Evolutionary conservation across 2,797 vertebrate species (phyloP).

Genomic region (Philypnodon macrostomus): DNA sequence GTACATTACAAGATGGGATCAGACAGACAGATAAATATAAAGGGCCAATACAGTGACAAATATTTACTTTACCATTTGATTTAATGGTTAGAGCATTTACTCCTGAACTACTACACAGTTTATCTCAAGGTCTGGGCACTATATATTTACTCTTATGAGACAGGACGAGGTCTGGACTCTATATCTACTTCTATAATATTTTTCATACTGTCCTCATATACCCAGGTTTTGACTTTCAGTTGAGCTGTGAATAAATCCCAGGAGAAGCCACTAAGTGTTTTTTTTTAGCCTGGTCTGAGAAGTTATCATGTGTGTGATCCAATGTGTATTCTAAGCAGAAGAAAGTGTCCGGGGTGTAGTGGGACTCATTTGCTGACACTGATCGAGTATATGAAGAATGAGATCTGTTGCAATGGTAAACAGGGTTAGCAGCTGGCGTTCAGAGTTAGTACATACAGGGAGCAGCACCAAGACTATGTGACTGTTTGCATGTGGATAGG

Average conservation of each 20-base stretch:
- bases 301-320: constrained; percentile 7
- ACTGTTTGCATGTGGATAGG: constrained; percentile 48
- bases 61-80: too few species aligned
- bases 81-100: too few species aligned
- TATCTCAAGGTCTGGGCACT: too few species aligned
- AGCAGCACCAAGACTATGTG: constrained; percentile 21
- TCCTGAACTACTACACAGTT: too few species aligned
- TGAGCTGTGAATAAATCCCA: constrained; percentile 33
- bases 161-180: too few species aligned
- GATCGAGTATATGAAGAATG: constrained; percentile 26
- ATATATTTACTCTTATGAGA: too few species aligned
- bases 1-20: too few species aligned
- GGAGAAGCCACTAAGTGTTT: constrained; percentile 32
- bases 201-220: not conserved
- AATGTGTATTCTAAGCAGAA: not conserved
- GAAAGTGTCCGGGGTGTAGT: constrained; percentile 1
- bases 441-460: constrained; percentile 20
- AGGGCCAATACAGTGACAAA: too few species aligned
- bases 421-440: constrained; percentile 53
- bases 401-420: constrained; percentile 34
- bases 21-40: too few species aligned
- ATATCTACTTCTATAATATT: not conserved
- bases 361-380: constrained; percentile 36
- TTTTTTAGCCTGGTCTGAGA: constrained; percentile 24
- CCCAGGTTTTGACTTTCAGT: not conserved